Evolutionary conservation across 2,888 invertebrate genomes (phyloP), one percentile per base, ranked within the genome.

Genomic region (Corythucha ciliata): DNA sequence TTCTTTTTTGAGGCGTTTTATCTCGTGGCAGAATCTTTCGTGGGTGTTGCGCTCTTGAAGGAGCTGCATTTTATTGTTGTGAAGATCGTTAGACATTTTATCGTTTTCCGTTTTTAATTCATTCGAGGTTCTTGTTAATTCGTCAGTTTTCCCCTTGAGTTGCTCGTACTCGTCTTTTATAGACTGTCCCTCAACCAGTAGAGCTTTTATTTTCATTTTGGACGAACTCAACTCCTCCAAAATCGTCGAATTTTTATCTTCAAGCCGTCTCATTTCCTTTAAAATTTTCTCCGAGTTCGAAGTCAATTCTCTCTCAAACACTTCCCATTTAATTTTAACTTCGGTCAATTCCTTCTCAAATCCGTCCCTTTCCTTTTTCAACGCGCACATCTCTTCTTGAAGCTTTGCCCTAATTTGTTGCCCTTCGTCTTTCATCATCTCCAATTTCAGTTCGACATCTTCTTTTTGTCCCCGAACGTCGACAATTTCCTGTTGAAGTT

Each of bases 41-140:
- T 49, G 40, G 41, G 33, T 32, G 41, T 49, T 49, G 22, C 49
- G 40, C 24, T 49, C 49, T 29, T 49, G 40, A 32, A 49, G 12
- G 24, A 49, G n/a, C 21, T 41, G 49, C 40, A 49, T 40, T 34
- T 49, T 49, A 10, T 16, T 22, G 22, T 41, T 41, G 41, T 49
- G 49, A 18, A 49, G 10, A 16, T 49, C 41, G 33, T 29, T 32
- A 10, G 21, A n/a, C 24, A 16, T 49, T 21, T 49, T 49, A 14
- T 49, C 49, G 25, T 49, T 40, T 14, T 49, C 49, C 22, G 42
- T n/a, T 14, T 41, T 14, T 16, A 49, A 6, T 16, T 16, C 24
- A 2, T 40, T 32, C 12, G 12, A 22, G 7, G 40, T 29, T 20
- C 32, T 33, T 2, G n/a, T n/a, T 36, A 36, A 14, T 20, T 36